Percentiles rank a stretch among this genome's conserved stretches.
Conservation (phyloP, 2,888 invertebrate genomes). For the Cryptocephalus moraei region DNA sequence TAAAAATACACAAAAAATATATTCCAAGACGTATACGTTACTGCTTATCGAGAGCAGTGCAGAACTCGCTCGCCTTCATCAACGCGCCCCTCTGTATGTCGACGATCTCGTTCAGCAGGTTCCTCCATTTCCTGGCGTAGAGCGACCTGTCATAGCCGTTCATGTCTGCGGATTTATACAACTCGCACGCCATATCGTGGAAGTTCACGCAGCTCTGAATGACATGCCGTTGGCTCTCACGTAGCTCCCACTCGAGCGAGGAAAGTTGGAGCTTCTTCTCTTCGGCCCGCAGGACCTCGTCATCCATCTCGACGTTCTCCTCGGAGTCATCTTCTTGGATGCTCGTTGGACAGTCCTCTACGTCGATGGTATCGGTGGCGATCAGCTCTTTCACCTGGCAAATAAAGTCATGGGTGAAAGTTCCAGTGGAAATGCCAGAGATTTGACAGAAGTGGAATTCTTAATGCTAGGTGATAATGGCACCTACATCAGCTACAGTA, state of each 20-base stretch:
- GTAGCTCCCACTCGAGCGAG: conserved; percentile 42
- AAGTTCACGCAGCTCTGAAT: conserved; percentile 64
- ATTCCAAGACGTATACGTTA: conserved; percentile 6
- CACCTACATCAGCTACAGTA: too few relatives aligned
- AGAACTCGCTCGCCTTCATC: conserved; percentile 29
- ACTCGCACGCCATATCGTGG: conserved; percentile 60
- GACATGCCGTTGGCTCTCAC: conserved; percentile 79
- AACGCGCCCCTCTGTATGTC: conserved; percentile 32
- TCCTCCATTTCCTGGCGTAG: conserved; percentile 30
- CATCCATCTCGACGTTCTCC: conserved; percentile 15
- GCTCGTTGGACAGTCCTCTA: conserved; percentile 9
- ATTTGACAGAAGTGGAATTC: too few relatives aligned
- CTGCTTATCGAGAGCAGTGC: conserved; percentile 22
- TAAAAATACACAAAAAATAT: conserved; percentile 5
- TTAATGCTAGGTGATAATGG: too few relatives aligned
- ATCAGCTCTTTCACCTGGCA: conserved; percentile 78
- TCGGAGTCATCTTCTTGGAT: conserved; percentile 16
- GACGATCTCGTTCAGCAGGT: conserved; percentile 29
- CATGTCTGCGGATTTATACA: conserved; percentile 73
- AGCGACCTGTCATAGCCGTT: conserved; percentile 72
- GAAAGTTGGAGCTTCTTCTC: conserved; percentile 19
- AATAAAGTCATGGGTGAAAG: background rate
- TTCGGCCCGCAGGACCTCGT: conserved; percentile 17
- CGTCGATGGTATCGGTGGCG: conserved; percentile 21
- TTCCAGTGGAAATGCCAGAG: too few relatives aligned